Conservation (phyloP, 1,140 invertebrate species). For the Physella acuta region DNA sequence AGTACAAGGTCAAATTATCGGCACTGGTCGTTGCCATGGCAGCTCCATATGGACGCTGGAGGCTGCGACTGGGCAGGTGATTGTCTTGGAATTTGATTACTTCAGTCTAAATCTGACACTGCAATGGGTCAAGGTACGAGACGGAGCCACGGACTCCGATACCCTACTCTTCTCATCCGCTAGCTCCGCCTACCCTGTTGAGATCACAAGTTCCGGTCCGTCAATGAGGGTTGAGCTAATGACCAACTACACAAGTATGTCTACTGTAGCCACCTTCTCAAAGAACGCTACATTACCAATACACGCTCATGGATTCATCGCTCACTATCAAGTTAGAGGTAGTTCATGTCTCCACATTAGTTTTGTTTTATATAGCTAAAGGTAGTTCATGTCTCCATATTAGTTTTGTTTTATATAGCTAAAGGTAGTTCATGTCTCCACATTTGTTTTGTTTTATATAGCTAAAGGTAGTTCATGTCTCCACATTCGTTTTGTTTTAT, state of each 20-base stretch:
- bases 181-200: conserved; percentile 27
- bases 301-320: conserved; percentile 49
- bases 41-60: conserved; percentile 42
- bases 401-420: too few species aligned
- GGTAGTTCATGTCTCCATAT: too few species aligned
- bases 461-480: too few species aligned
- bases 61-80: conserved; percentile 25
- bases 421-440: too few species aligned
- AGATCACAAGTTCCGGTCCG: conserved; percentile 39
- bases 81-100: conserved; percentile 42
- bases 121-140: conserved; percentile 47
- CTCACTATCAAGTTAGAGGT: conserved; percentile 34
- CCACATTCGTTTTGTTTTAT: too few species aligned
- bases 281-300: conserved; percentile 35
- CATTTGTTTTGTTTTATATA: too few species aligned
- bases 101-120: conserved; percentile 38
- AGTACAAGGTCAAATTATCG: conserved; percentile 41
- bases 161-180: conserved; percentile 39
- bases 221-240: conserved; percentile 46
- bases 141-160: conserved; percentile 35
- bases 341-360: too few species aligned
- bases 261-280: conserved; percentile 22
- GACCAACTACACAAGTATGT: conserved; percentile 28
- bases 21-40: conserved; percentile 46
- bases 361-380: too few species aligned